Conservation (phyloP, 2,113 vertebrate genomes). For the Tenrec ecaudatus region DNA sequence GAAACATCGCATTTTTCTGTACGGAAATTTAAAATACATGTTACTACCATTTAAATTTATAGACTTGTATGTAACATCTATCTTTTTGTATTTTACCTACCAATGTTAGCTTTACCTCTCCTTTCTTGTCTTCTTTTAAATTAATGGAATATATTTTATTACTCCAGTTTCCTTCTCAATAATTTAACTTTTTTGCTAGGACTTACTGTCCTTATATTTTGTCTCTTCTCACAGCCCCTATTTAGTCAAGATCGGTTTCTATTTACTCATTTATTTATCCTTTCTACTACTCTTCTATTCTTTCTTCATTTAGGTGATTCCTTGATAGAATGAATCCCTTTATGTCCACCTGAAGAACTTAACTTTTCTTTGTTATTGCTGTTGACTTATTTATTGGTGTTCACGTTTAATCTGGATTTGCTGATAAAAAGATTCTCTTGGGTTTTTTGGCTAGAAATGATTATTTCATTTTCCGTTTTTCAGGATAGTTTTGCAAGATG, state of each 20-base stretch:
- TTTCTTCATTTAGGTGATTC: not conserved
- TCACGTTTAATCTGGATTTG: slow-evolving; percentile 6
- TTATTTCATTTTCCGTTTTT: not conserved
- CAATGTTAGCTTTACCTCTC: not conserved
- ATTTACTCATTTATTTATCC: slow-evolving; percentile 31
- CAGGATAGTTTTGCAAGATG: slow-evolving; percentile 1
- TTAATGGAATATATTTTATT: not conserved
- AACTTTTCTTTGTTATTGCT: not conserved
- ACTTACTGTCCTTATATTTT: too few relatives aligned
- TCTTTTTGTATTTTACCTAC: not conserved
- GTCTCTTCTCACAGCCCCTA: not conserved
- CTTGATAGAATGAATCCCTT: not conserved
- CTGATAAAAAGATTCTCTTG: not conserved
- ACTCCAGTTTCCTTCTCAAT: not conserved
- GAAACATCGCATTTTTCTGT: slow-evolving; percentile 35
- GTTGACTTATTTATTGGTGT: not conserved
- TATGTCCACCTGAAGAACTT: not conserved
- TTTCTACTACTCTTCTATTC: slow-evolving; percentile 32
- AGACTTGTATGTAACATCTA: slow-evolving; percentile 5
- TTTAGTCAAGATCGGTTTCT: slow-evolving; percentile 7
- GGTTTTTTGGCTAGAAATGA: not conserved
- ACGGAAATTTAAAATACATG: slow-evolving; percentile 12
- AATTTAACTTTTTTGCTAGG: not conserved
- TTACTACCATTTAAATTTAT: not conserved
- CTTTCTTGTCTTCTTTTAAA: not conserved